Percentiles rank a stretch among this genome's conserved stretches.
Evolutionary conservation across 2,797 vertebrate species (phyloP).

Genomic region (Lithobates sylvaticus): DNA sequence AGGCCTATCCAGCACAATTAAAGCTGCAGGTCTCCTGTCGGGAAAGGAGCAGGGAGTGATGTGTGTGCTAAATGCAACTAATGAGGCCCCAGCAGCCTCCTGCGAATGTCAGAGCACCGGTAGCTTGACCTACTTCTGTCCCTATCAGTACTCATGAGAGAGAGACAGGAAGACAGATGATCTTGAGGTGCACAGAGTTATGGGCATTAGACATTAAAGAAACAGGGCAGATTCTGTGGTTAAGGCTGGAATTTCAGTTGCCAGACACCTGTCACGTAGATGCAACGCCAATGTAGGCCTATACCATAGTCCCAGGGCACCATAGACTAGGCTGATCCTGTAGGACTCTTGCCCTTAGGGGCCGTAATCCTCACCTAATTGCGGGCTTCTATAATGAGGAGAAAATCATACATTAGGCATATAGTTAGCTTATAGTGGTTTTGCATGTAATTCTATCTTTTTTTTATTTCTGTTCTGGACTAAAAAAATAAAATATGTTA

Average conservation of each 20-base stretch:
- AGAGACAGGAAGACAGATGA: slow-evolving; percentile 38
- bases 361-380: too few relatives aligned
- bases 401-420: too few relatives aligned
- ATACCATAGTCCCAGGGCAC: too few relatives aligned
- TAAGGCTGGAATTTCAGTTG: background rate
- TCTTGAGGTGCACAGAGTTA: slow-evolving; percentile 13
- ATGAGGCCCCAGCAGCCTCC: slow-evolving; percentile 55
- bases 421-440: too few relatives aligned
- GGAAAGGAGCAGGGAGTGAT: slow-evolving; percentile 55
- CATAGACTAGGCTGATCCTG: too few relatives aligned
- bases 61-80: slow-evolving; percentile 61
- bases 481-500: too few relatives aligned
- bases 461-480: too few relatives aligned
- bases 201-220: slow-evolving; percentile 40
- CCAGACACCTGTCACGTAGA: background rate
- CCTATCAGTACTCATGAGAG: slow-evolving; percentile 38
- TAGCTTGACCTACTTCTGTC: slow-evolving; percentile 61
- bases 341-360: too few relatives aligned
- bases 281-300: too few relatives aligned
- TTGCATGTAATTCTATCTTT: too few relatives aligned
- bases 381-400: too few relatives aligned
- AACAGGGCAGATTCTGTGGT: background rate
- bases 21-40: slow-evolving; percentile 60
- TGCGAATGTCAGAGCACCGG: slow-evolving; percentile 41
- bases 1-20: slow-evolving; percentile 60